Percentiles rank a stretch among this genome's conserved stretches.
These are phyloP conservation scores for Epinotia brunnichana DNA, from an alignment of 2,888 invertebrate species.

Conservation along the genomic window DNA sequence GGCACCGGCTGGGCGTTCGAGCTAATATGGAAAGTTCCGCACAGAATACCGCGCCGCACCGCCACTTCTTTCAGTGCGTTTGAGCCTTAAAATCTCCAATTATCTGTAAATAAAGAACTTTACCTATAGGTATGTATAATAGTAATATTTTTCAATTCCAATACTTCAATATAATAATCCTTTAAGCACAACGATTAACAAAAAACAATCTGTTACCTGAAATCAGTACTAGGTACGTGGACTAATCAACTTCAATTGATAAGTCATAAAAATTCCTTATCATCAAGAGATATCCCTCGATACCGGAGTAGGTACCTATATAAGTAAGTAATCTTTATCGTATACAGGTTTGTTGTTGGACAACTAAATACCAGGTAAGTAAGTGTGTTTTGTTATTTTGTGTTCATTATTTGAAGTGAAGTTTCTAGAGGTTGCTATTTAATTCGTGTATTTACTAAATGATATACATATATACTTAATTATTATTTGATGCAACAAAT, in stretches of 20 bases:
- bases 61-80: too few species aligned
- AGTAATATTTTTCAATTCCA: not conserved
- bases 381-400: slow-evolving; percentile 47
- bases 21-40: too few species aligned
- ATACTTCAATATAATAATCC: slow-evolving; percentile 36
- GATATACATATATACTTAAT: not conserved
- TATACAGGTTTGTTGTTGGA: slow-evolving; percentile 54
- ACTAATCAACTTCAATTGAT: slow-evolving; percentile 63
- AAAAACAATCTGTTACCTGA: slow-evolving; percentile 35
- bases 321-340: slow-evolving; percentile 46
- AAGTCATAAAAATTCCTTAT: slow-evolving; percentile 50
- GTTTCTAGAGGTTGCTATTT: not conserved
- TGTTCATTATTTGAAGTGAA: slow-evolving; percentile 6
- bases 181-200: slow-evolving; percentile 45
- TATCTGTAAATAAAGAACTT: not conserved
- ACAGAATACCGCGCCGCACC: too few species aligned
- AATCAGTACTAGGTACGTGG: slow-evolving; percentile 64
- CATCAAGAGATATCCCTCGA: slow-evolving; percentile 42
- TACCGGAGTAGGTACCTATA: slow-evolving; percentile 50
- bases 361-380: slow-evolving; percentile 63
- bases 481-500: not conserved
- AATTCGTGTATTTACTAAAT: not conserved
- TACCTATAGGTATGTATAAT: not conserved
- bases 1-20: too few species aligned
- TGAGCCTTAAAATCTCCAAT: too few species aligned